Evolutionary conservation across 2,888 invertebrate species (phyloP), one percentile per base, ranked within the genome.

Genomic region (Hipparchia sbordonii): DNA sequence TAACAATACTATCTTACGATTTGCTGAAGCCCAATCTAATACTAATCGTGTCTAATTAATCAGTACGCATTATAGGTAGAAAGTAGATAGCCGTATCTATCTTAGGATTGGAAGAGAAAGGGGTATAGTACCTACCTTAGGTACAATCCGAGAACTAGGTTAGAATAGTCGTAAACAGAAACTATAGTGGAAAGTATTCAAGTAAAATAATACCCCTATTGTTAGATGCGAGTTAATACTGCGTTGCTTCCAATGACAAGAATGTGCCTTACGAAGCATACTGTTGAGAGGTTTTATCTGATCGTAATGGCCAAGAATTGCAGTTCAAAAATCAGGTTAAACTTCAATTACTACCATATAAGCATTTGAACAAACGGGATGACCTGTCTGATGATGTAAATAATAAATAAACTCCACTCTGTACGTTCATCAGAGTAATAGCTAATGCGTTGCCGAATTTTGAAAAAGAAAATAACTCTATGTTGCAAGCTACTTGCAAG

Each of bases 31-130:
- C 82, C 80, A 79, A 82, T 84, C 84, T 45, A 83, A 85, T 86
- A 85, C 81, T 86, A 89, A 92, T 91, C 91, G 89, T 87, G 85
- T 85, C 88, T 90, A 91, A 93, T 93, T 92, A 92, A 93, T 92
- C 91, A 87, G 87, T 89, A 87, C 89, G 91, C 88, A 89, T 89
- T 89, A 87, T 84, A 81, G 82, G 83, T 91, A 92, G 92, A 92
- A 93, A 93, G 92, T 86, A 78, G 85, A 87, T 85, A 83, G 82
- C 81, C 81, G 81, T 81, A 85, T 85, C 82, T 84, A 83, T 82
- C 79, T 83, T 82, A 83, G 82, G 85, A 85, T 82, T 83, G 81
- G 82, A 87, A 89, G 91, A 91, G 92, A 92, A 91, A 91, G 92
- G 91, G 85, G 86, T 83, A 80, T 81, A 82, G 82, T 82, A 85